Percentiles rank a stretch among this genome's conserved stretches.
Evolutionary conservation across 2,888 invertebrate species (phyloP).

Genomic region (Nemoura dubitans): DNA sequence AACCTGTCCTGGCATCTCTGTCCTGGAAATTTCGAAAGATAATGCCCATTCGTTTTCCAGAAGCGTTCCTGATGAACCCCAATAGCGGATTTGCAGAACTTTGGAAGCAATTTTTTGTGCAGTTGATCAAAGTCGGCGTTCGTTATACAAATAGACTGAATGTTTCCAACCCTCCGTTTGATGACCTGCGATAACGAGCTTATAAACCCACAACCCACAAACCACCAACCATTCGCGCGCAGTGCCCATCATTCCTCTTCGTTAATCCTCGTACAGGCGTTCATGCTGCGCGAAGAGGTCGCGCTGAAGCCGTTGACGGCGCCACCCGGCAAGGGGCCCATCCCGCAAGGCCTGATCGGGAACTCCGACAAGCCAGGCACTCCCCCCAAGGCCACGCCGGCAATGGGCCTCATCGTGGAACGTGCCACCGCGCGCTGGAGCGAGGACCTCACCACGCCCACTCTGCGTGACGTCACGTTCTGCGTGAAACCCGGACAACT

Average conservation of each 20-base stretch:
- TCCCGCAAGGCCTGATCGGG: background rate
- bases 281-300: constrained; percentile 44
- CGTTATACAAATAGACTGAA: no score
- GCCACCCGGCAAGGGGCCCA: background rate
- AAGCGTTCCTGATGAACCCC: no score
- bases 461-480: constrained; percentile 65
- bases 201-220: no score
- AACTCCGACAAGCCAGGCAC: constrained; percentile 13
- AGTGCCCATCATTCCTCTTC: background rate
- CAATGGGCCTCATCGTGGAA: constrained; percentile 38
- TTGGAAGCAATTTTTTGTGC: no score
- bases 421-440: constrained; percentile 52
- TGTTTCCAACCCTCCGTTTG: no score
- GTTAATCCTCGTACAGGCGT: constrained; percentile 25
- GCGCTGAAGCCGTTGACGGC: background rate
- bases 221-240: no score
- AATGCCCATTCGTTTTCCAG: no score
- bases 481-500: constrained; percentile 64
- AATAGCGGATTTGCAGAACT: no score
- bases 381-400: background rate
- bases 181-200: no score
- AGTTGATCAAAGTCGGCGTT: no score
- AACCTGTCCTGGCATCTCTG: no score
- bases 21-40: no score
- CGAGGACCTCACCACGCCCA: constrained; percentile 50